A percentile compares a stretch with the other conserved stretches of the same genome.
phyloP scores from a whole-genome alignment of 2,797 vertebrate genomes.

The Anguilla pacifica region DNA sequence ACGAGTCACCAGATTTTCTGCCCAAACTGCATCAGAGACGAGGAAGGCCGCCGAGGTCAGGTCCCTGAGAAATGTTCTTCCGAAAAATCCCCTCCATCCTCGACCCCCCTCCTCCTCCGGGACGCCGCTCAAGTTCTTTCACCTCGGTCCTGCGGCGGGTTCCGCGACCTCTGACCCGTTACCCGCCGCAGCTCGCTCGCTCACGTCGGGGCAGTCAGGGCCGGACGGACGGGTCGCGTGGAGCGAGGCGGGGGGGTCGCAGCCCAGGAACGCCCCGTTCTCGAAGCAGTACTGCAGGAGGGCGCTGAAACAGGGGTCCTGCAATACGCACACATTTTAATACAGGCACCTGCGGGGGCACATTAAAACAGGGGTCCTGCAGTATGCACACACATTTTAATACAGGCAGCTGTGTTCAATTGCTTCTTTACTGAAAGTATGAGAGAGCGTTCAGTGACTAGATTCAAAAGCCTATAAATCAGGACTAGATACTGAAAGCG shows the following conservation, averaged over 20 bases:
- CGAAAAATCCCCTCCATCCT: neutral
- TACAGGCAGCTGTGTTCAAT: neutral
- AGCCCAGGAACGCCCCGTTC: slow-evolving; percentile 85
- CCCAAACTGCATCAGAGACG: no score
- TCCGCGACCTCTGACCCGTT: neutral
- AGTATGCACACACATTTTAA: no score
- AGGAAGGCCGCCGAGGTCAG: neutral
- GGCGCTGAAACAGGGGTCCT: slow-evolving; percentile 89
- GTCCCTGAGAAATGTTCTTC: neutral
- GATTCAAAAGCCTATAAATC: no score
- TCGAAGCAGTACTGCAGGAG: slow-evolving; percentile 83
- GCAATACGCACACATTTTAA: neutral
- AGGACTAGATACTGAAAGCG: no score
- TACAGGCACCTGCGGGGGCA: neutral
- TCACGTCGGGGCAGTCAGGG: neutral
- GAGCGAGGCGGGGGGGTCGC: slow-evolving; percentile 81
- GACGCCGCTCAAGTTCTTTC: neutral
- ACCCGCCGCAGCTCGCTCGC: no score
- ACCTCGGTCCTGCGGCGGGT: neutral
- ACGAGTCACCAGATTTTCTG: no score
- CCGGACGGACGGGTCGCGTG: slow-evolving; percentile 67
- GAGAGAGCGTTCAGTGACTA: no score
- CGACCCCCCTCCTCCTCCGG: neutral
- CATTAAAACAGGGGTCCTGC: neutral
- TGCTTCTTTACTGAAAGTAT: no score